Conservation (phyloP, 2,797 vertebrate genomes). For the Acipenser oxyrinchus region DNA sequence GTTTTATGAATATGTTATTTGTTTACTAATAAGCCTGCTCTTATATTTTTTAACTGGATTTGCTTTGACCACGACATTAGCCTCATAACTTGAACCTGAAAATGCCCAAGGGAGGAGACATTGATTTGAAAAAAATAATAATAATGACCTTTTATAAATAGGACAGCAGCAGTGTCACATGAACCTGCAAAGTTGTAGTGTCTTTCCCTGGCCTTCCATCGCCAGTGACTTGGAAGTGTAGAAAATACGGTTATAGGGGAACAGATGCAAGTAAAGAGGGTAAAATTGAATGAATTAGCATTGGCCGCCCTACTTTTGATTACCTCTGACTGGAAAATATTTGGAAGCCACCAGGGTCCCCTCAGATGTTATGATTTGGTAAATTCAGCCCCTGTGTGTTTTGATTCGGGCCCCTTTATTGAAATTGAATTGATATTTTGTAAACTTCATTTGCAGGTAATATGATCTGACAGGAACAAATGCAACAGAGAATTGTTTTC, state of each 20-base stretch:
- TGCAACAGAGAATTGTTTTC: conserved; percentile 94
- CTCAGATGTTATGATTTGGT: conserved; percentile 76
- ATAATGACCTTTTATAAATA: neutral
- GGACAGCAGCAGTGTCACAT: neutral
- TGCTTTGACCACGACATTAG: no score
- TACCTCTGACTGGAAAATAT: conserved; percentile 94
- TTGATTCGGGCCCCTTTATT: conserved; percentile 72
- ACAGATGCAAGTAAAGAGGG: conserved; percentile 85
- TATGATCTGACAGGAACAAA: conserved; percentile 99
- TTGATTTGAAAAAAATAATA: no score
- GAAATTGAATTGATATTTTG: conserved; percentile 99
- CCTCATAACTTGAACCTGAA: no score
- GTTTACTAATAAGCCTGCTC: neutral
- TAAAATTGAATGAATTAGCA: conserved; percentile 94
- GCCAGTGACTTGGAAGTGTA: conserved; percentile 51
- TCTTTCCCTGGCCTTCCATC: conserved; percentile 32
- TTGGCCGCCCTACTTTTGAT: conserved; percentile 86
- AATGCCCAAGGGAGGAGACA: no score
- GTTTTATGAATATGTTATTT: neutral
- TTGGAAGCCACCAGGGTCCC: conserved; percentile 85
- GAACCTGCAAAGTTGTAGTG: neutral
- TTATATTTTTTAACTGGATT: no score
- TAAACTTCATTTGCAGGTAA: conserved; percentile 99
- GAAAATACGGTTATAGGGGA: conserved; percentile 67
- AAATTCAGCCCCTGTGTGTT: conserved; percentile 66